phyloP scores from a whole-genome alignment of 2,113 vertebrate genomes.

The Salvelinus sp. region DNA sequence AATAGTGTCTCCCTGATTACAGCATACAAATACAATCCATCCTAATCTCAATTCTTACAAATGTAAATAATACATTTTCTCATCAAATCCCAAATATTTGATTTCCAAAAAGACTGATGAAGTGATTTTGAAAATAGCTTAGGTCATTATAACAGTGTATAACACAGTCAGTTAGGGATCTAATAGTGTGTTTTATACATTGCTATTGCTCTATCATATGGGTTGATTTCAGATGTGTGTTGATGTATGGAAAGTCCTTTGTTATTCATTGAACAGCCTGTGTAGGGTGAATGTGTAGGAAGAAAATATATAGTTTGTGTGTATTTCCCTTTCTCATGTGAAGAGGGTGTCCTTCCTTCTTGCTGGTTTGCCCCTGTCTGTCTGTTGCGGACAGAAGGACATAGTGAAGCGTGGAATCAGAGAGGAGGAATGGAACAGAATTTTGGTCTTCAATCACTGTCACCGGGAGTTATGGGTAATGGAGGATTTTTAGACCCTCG shows the following conservation, averaged over 20 bases:
- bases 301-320: conserved; percentile 22
- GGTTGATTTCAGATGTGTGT: conserved; percentile 41
- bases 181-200: conserved; percentile 37
- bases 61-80: conserved; percentile 50
- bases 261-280: conserved; percentile 34
- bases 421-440: conserved; percentile 28
- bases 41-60: conserved; percentile 58
- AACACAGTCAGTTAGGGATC: conserved; percentile 37
- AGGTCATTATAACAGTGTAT: conserved; percentile 55
- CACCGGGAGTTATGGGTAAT: conserved; percentile 8
- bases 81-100: conserved; percentile 56
- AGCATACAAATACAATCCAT: conserved; percentile 57
- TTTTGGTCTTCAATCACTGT: conserved; percentile 49
- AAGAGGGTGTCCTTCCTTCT: conserved; percentile 33
- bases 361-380: conserved; percentile 14
- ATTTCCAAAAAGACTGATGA: conserved; percentile 53
- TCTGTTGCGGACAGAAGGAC: conserved; percentile 16
- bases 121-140: conserved; percentile 66
- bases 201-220: conserved; percentile 57
- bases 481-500: too few relatives aligned
- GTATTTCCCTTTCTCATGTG: conserved; percentile 14
- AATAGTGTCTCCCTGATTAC: conserved; percentile 61
- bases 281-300: conserved; percentile 27
- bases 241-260: conserved; percentile 52
- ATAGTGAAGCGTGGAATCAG: conserved; percentile 16